Percentiles rank a stretch among this genome's conserved stretches.
phyloP scores from a whole-genome alignment of 2,797 vertebrate species.

The Pangasius krempfi region DNA sequence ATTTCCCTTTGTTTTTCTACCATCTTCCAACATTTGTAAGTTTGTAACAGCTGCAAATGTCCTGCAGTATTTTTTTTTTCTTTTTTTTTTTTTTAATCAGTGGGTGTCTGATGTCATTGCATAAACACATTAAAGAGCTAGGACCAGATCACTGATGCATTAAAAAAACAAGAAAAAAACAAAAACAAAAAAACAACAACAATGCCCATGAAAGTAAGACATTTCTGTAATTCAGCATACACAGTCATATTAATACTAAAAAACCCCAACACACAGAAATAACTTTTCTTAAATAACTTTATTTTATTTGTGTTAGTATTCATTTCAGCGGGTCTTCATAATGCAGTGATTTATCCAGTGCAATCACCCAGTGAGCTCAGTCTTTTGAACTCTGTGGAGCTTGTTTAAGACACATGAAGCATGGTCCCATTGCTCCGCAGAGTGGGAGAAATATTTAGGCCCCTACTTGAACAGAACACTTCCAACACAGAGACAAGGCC shows the following conservation, averaged over 20 bases:
- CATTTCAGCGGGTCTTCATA: background rate
- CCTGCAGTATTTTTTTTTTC: background rate
- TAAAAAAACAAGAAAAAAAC: too few relatives aligned
- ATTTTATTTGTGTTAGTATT: background rate
- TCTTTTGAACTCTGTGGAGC: conserved; percentile 1
- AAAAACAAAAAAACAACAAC: too few relatives aligned
- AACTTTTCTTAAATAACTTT: conserved; percentile 30
- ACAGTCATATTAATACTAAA: background rate
- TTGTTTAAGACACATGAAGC: conserved; percentile 12
- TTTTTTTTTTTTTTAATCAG: background rate
- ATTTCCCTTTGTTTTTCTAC: background rate
- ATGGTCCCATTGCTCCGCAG: conserved; percentile 5
- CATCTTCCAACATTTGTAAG: background rate
- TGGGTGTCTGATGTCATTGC: background rate
- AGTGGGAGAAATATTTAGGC: background rate
- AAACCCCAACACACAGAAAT: background rate
- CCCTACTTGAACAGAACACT: background rate
- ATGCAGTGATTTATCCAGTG: background rate
- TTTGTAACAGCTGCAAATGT: background rate
- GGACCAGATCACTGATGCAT: background rate
- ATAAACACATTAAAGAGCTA: background rate
- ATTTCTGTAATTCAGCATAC: background rate
- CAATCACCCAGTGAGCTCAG: background rate
- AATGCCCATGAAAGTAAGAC: background rate
- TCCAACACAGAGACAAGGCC: background rate